phyloP scores from a whole-genome alignment of 1,140 invertebrate species.

The Drosophila punjabiensis region DNA sequence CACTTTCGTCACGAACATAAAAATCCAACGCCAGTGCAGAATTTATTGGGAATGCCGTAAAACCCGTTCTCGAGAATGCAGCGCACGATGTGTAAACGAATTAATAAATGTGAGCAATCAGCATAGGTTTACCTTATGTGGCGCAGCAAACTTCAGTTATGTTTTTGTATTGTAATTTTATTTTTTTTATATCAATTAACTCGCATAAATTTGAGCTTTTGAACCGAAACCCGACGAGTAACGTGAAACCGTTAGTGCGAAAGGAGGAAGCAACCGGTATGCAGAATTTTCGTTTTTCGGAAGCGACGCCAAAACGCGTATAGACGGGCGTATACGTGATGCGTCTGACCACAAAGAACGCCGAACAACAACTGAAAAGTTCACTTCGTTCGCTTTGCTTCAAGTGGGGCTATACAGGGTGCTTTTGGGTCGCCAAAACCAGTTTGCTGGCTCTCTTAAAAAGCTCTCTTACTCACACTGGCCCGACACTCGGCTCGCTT shows the following conservation, averaged over 20 bases:
- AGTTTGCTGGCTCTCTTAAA: conserved; percentile 38
- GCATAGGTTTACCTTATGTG: conserved; percentile 25
- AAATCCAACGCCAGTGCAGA: conserved; percentile 31
- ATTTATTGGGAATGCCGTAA: conserved; percentile 42
- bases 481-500: neutral
- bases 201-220: neutral
- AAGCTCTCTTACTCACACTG: conserved; percentile 12
- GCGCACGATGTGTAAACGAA: conserved; percentile 12
- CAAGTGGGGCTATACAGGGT: conserved; percentile 47
- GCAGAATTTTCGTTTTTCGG: conserved; percentile 50
- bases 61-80: conserved; percentile 52
- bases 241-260: conserved; percentile 20
- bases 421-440: conserved; percentile 38
- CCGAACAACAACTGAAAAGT: conserved; percentile 75
- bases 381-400: neutral
- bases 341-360: conserved; percentile 66
- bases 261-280: conserved; percentile 47
- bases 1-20: conserved; percentile 54
- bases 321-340: conserved; percentile 32
- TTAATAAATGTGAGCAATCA: conserved; percentile 20
- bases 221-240: conserved; percentile 21
- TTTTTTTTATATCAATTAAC: neutral
- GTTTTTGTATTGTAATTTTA: neutral
- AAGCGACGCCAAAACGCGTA: conserved; percentile 21
- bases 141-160: conserved; percentile 4